Percentiles rank a stretch among this genome's conserved stretches.
These are phyloP conservation scores for Nysson spinosus DNA, from an alignment of 2,888 invertebrate genomes.

Conservation along the genomic window DNA sequence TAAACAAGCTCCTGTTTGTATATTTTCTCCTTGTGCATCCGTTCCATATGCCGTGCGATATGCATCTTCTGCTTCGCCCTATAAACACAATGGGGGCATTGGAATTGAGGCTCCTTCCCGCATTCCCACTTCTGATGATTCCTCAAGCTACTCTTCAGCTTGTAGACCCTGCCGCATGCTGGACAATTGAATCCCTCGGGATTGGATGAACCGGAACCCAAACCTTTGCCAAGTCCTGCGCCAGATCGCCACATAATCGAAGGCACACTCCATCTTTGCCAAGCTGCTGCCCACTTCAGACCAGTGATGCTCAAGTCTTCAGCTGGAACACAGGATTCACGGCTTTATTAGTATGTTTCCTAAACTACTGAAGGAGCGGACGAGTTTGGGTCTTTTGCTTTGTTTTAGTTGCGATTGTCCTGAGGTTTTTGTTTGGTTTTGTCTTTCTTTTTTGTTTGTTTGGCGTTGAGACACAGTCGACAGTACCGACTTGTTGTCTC, in stretches of 20 bases:
- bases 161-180: constrained; percentile 91
- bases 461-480: constrained; percentile 30
- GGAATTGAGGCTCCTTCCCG: constrained; percentile 77
- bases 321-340: constrained; percentile 78
- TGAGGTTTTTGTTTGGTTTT: constrained; percentile 7
- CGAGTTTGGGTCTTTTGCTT: too few relatives aligned
- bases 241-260: constrained; percentile 77
- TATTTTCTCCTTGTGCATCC: constrained; percentile 78
- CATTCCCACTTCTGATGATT: constrained; percentile 78
- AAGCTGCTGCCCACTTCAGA: constrained; percentile 84
- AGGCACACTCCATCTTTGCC: constrained; percentile 79
- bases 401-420: constrained; percentile 7
- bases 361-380: constrained; percentile 24
- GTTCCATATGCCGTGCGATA: constrained; percentile 77
- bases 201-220: constrained; percentile 66
- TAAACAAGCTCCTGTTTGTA: constrained; percentile 76
- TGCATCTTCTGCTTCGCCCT: constrained; percentile 78
- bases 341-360: constrained; percentile 65
- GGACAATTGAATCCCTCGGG: constrained; percentile 85
- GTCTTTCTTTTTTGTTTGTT: constrained; percentile 5
- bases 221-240: constrained; percentile 70
- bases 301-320: constrained; percentile 87
- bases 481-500: constrained; percentile 21
- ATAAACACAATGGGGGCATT: constrained; percentile 76
- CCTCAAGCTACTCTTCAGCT: constrained; percentile 86